Conservation (phyloP, 2,888 invertebrate genomes). For the Exephanes ischioxanthus region DNA sequence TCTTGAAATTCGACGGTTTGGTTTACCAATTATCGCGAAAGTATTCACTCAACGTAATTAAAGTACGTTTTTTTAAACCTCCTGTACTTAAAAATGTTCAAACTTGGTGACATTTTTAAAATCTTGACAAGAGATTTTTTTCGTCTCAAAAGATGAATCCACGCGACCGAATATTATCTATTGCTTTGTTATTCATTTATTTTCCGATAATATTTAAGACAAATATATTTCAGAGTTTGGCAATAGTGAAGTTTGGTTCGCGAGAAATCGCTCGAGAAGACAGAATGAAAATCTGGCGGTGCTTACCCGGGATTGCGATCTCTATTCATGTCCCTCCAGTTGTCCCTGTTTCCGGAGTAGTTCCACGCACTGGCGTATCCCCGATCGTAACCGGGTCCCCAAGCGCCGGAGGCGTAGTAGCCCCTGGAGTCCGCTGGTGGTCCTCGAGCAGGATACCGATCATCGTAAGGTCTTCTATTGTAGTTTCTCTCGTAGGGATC, state of each 20-base stretch:
- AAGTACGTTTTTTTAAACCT: no score
- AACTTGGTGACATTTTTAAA: no score
- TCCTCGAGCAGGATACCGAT: slow-evolving; percentile 70
- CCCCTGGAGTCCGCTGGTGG: slow-evolving; percentile 74
- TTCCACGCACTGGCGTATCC: slow-evolving; percentile 80
- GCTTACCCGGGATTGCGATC: slow-evolving; percentile 76
- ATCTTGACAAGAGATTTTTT: no score
- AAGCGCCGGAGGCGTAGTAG: slow-evolving; percentile 73
- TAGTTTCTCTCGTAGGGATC: slow-evolving; percentile 72
- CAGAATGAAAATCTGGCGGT: not conserved
- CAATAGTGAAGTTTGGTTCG: not conserved
- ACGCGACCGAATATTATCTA: no score
- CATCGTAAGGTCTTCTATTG: slow-evolving; percentile 73
- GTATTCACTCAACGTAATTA: no score
- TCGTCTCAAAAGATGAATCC: no score
- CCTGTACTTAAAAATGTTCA: no score
- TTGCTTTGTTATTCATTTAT: not conserved
- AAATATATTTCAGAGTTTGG: not conserved
- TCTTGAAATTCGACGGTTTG: no score
- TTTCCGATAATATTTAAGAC: not conserved
- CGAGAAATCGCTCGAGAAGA: no score
- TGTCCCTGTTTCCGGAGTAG: slow-evolving; percentile 76
- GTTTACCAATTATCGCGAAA: no score
- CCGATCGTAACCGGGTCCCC: slow-evolving; percentile 76
- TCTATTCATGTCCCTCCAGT: slow-evolving; percentile 77